Conservation (phyloP, 2,888 invertebrate genomes). For the Meiosimyza platycephala region DNA sequence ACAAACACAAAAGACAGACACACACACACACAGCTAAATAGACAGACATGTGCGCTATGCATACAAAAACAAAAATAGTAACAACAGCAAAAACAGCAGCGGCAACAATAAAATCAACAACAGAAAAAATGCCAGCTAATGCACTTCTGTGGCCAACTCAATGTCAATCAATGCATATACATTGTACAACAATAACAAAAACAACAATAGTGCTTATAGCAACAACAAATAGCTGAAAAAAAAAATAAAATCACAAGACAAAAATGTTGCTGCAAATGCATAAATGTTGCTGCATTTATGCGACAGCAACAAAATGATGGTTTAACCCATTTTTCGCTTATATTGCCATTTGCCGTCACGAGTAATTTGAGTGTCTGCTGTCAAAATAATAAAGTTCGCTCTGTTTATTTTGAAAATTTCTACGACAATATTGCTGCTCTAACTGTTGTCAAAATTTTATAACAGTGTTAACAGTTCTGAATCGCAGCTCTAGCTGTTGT, state of each 20-base stretch:
- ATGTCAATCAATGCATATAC: slow-evolving; percentile 53
- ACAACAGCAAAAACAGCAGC: slow-evolving; percentile 13
- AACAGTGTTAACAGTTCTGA: too few species aligned
- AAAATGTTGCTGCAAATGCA: too few species aligned
- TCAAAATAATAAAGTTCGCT: too few species aligned
- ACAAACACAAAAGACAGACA: background rate
- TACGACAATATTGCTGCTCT: too few species aligned
- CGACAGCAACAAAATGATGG: too few species aligned
- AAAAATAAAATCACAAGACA: background rate
- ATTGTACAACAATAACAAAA: slow-evolving; percentile 19
- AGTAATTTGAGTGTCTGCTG: too few species aligned
- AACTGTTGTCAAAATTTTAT: too few species aligned
- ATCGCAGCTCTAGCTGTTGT: too few species aligned
- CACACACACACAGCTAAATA: background rate
- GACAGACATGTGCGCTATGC: background rate
- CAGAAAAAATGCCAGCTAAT: slow-evolving; percentile 57
- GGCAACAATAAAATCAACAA: slow-evolving; percentile 5
- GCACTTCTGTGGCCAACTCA: slow-evolving; percentile 64
- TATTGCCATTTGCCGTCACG: too few species aligned
- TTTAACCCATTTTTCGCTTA: too few species aligned
- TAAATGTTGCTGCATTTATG: too few species aligned
- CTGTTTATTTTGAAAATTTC: too few species aligned
- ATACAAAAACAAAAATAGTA: background rate
- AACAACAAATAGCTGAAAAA: slow-evolving; percentile 20
- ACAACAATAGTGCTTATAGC: slow-evolving; percentile 12